phyloP scores from a whole-genome alignment of 2,113 vertebrate genomes.

The Variabilichromis moorii region DNA sequence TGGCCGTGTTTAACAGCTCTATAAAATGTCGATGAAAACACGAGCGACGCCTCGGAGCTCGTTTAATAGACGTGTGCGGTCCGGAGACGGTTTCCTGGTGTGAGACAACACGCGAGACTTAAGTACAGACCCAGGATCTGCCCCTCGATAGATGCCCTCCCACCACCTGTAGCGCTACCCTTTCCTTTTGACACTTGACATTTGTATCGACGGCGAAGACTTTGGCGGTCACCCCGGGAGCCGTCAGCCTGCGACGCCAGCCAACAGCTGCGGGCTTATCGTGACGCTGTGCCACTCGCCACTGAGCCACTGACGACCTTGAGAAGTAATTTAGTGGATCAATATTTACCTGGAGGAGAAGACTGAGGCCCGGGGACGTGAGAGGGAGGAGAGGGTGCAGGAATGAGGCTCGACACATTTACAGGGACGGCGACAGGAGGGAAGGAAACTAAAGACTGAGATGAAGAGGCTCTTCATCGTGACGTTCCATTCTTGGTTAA shows the following conservation, averaged over 20 bases:
- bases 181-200: neutral
- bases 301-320: constrained; percentile 24
- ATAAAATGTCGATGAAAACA: neutral
- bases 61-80: neutral
- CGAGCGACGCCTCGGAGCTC: neutral
- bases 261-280: neutral
- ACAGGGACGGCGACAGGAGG: neutral
- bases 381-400: neutral
- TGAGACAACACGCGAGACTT: neutral
- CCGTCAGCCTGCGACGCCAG: neutral
- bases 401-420: neutral
- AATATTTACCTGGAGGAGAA: constrained; percentile 42
- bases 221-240: neutral
- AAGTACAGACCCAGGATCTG: neutral
- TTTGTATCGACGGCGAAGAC: neutral
- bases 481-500: fast-evolving
- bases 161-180: neutral
- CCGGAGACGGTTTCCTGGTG: neutral
- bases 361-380: neutral
- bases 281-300: neutral
- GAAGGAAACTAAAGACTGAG: neutral
- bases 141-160: neutral
- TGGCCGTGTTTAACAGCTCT: neutral
- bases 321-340: constrained; percentile 63
- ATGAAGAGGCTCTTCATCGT: neutral